Base-by-base conservation (phyloP, 2,113 vertebrate species). In the Amazona vittata region DNA sequence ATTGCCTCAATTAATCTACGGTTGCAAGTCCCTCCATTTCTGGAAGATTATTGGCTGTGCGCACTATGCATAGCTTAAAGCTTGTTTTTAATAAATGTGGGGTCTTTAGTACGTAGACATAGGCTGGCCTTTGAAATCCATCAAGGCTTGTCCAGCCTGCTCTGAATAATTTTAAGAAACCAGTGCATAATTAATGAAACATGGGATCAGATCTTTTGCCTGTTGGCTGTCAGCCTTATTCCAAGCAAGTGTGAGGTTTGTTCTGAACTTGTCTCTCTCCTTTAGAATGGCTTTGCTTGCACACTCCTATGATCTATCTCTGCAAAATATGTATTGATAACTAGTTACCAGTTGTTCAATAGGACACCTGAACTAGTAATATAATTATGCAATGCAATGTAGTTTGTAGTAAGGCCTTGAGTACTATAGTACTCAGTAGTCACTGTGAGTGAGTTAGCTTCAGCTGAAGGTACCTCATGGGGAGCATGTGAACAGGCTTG, bases 121-220 rank as follows among this genome's bases (percentile, higher is more conserved):
- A 59, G 71, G 46, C 93, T 84, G 80, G 87, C 87, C 79, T 97
- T 96, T 96, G 87, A 95, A 97, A 97, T 95, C 71, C 29, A 97
- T 71, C 86, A 26, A 71, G 65, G 49, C 50, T 78, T 93, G 81
- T 94, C 62, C 64, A 94, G 35, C 21, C 62, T 93, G 43, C 43
- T 93, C 94, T 84, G 84, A 68, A 89, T 96, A 85, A 96, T 90
- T 92, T 93, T 44, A 84, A 92, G 20, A 59, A 94, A 83, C 90
- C 14, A 50, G 68, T 52, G 82, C 44, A 89, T 90, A 64, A 91
- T 95, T 88, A 96, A 91, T 90, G 73, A 85, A 75, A 95, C 95
- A 83, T 83, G 41, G 39, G 68, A 90, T 83, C 44, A 92, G 93
- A 94, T 95, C 64, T 94, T 94, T 83, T 83, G 44, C 43, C 69